Evolutionary conservation across 2,113 vertebrate genomes (phyloP).

Genomic region (Grus americana): DNA sequence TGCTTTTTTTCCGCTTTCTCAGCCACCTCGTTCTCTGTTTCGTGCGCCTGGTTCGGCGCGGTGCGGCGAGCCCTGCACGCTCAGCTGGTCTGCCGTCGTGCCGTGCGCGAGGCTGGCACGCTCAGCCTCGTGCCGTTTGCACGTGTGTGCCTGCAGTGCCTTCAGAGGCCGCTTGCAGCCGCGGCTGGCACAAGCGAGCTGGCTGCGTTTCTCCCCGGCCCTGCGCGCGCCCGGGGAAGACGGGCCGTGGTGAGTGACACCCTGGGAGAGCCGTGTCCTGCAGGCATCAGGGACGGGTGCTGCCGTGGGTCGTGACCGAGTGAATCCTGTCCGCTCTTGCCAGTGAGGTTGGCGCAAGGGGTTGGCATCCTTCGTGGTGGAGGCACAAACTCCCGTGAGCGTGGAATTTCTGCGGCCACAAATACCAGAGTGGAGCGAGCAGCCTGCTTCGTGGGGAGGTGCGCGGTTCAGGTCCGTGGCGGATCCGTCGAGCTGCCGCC

Average conservation of each 20-base stretch:
- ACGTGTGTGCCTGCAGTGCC: background rate
- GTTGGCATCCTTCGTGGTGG: background rate
- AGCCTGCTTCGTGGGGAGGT: background rate
- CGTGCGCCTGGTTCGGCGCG: fast-evolving
- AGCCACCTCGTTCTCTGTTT: background rate
- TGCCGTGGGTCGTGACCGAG: background rate
- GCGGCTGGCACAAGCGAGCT: background rate
- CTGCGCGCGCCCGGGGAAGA: background rate
- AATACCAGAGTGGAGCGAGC: background rate
- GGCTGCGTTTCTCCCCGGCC: background rate
- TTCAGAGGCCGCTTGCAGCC: background rate
- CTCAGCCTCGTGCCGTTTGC: fast-evolving
- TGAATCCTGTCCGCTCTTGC: background rate
- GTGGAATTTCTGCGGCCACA: background rate
- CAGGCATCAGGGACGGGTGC: fast-evolving
- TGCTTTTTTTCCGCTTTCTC: background rate
- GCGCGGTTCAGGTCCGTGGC: background rate
- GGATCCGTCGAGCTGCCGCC: background rate
- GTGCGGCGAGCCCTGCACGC: fast-evolving
- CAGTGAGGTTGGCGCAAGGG: background rate
- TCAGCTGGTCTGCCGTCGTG: background rate
- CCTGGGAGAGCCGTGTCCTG: background rate
- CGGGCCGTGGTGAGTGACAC: fast-evolving
- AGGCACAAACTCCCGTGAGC: fast-evolving
- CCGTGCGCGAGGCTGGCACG: background rate